phyloP scores from a whole-genome alignment of 1,140 invertebrate genomes.

The Orussus abietinus region DNA sequence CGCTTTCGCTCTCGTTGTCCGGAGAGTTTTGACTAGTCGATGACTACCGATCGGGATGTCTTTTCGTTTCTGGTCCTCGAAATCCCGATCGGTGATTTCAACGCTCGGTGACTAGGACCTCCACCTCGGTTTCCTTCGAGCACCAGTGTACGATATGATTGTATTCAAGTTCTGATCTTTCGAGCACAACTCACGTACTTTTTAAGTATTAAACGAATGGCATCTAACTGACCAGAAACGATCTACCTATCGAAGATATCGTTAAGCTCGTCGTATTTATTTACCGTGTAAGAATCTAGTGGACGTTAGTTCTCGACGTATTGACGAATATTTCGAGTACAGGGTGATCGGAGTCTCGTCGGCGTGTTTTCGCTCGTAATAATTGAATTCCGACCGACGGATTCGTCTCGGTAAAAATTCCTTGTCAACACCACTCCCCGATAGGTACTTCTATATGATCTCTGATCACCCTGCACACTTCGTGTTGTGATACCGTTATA shows the following conservation, averaged over 20 bases:
- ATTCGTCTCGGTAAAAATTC: no score
- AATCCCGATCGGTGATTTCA: no score
- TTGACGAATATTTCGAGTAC: not conserved
- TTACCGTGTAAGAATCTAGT: conserved; percentile 23
- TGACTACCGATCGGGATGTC: no score
- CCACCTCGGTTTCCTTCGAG: not conserved
- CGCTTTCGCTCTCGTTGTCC: no score
- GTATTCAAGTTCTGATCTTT: not conserved
- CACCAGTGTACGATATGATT: not conserved
- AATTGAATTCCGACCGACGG: no score
- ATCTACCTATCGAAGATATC: conserved; percentile 15
- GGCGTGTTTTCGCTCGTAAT: no score
- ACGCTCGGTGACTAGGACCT: not conserved
- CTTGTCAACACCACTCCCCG: no score
- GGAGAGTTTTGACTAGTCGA: no score
- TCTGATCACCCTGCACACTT: conserved; percentile 41
- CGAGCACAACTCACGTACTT: no score
- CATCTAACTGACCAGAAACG: conserved; percentile 8
- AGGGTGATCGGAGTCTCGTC: no score
- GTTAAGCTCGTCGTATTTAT: conserved; percentile 36
- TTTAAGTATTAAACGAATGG: conserved; percentile 1
- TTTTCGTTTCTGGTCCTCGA: no score
- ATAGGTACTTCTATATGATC: no score
- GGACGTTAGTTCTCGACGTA: not conserved
- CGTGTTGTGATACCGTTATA: conserved; percentile 48